Conservation (phyloP, 2,797 vertebrate genomes). For the Centroberyx gerrardi region DNA sequence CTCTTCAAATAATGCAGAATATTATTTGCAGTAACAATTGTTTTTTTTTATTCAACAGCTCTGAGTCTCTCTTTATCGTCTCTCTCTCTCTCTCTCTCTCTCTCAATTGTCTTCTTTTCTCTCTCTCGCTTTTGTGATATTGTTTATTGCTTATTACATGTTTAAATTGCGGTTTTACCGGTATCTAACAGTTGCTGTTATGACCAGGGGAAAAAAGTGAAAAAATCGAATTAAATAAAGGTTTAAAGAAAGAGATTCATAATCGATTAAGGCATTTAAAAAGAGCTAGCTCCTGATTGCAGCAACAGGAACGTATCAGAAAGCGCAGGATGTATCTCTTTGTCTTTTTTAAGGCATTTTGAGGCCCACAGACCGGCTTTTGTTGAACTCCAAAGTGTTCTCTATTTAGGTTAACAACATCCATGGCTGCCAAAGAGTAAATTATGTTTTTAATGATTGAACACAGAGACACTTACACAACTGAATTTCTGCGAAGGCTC, state of each 20-base stretch:
- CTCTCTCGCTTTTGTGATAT: too few species aligned
- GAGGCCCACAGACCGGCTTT: neutral
- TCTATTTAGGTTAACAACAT: neutral
- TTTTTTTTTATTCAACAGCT: too few species aligned
- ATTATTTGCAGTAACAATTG: too few species aligned
- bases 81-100: too few species aligned
- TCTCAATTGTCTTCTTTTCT: too few species aligned
- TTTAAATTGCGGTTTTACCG: too few species aligned
- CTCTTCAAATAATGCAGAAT: too few species aligned
- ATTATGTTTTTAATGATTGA: neutral
- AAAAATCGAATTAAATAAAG: neutral
- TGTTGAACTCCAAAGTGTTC: neutral
- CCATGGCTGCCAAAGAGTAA: neutral
- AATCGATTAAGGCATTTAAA: neutral
- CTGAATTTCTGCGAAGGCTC: neutral
- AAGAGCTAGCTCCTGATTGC: neutral
- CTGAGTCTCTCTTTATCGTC: too few species aligned
- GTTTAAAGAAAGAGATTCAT: neutral
- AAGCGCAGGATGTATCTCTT: neutral
- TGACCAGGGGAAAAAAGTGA: too few species aligned
- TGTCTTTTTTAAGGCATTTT: neutral
- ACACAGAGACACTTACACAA: neutral
- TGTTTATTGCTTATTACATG: too few species aligned
- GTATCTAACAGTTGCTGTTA: too few species aligned
- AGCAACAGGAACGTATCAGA: neutral